Percentiles rank a stretch among this genome's conserved stretches.
phyloP scores from a whole-genome alignment of 1,140 invertebrate genomes.

The Cryptotermes secundus region DNA sequence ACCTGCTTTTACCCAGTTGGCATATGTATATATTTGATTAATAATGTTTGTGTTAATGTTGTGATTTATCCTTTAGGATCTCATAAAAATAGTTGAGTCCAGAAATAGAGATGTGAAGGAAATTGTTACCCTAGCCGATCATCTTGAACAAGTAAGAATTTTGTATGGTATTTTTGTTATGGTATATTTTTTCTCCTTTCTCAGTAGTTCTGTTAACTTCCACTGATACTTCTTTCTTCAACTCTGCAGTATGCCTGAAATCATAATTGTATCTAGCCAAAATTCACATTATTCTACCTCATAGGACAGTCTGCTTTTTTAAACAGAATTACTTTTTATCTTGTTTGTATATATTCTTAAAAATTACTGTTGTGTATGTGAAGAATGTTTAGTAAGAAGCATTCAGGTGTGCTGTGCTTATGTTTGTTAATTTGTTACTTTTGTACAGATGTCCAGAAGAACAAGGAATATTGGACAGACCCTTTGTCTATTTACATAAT shows the following conservation, averaged over 20 bases:
- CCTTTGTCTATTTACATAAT: too few species aligned
- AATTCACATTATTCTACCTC: too few species aligned
- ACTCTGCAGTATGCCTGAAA: background rate
- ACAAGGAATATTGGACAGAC: too few species aligned
- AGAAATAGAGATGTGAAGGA: conserved; percentile 70
- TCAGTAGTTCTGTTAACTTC: conserved; percentile 14
- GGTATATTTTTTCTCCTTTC: background rate
- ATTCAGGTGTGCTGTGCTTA: too few species aligned
- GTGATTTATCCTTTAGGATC: conserved; percentile 57
- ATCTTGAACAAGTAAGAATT: conserved; percentile 81
- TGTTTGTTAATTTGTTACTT: too few species aligned
- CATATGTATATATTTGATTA: too few species aligned
- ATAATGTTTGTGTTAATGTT: conserved; percentile 35
- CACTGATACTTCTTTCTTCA: background rate
- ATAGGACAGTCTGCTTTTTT: too few species aligned
- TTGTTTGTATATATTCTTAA: background rate
- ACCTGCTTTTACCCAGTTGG: too few species aligned
- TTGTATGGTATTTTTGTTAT: background rate
- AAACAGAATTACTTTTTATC: too few species aligned
- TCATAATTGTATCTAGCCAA: background rate
- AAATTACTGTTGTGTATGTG: background rate
- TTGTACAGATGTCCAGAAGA: too few species aligned
- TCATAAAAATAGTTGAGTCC: conserved; percentile 70
- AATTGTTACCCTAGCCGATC: conserved; percentile 71
- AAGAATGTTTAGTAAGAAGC: too few species aligned